Evolutionary conservation across 2,797 vertebrate genomes (phyloP).

Genomic region (Martes flavigula): DNA sequence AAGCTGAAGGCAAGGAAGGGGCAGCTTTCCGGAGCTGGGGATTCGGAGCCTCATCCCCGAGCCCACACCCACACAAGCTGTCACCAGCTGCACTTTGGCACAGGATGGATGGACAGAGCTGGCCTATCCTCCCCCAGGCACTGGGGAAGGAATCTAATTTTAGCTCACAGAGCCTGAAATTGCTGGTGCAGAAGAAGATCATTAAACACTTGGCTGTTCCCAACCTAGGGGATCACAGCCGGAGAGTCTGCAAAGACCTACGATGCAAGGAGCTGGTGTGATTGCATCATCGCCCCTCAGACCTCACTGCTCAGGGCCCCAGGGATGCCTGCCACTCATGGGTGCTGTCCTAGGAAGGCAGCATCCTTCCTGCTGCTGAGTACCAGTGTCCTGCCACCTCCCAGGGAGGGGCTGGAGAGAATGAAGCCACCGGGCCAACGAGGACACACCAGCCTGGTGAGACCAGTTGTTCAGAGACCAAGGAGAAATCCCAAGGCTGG

Average conservation of each 20-base stretch:
- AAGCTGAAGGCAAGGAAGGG: background rate
- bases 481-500: too few relatives aligned
- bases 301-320: background rate
- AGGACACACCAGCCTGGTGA: background rate
- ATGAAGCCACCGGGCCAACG: background rate
- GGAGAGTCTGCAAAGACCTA: background rate
- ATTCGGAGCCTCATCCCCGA: background rate
- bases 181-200: slow-evolving; percentile 37
- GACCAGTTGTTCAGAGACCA: background rate
- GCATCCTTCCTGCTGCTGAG: background rate
- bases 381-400: background rate
- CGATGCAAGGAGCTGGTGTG: accelerated
- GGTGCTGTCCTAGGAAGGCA: background rate
- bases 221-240: background rate
- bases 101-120: background rate
- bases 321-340: accelerated
- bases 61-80: background rate
- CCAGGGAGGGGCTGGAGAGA: background rate
- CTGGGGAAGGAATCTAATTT: slow-evolving; percentile 58
- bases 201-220: slow-evolving; percentile 7
- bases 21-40: background rate
- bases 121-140: background rate
- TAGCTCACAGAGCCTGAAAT: slow-evolving; percentile 51
- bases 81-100: background rate
- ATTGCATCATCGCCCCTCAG: background rate